phyloP scores from a whole-genome alignment of 2,888 invertebrate species.

The Conistra vaccinii region DNA sequence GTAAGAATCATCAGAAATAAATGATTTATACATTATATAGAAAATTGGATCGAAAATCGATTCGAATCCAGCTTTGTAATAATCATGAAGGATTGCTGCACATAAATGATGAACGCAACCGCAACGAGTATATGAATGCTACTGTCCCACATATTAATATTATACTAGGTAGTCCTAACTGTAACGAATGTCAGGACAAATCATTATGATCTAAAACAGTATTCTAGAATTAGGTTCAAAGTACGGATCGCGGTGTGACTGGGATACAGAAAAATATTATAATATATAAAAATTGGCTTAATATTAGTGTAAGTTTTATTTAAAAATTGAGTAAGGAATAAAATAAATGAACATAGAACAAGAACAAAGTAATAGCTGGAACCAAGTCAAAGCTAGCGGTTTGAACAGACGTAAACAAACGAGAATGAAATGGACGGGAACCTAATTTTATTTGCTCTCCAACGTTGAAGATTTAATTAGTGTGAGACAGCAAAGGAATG shows the following conservation, averaged over 20 bases:
- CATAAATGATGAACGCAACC: too few species aligned
- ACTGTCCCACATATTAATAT: background rate
- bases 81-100: background rate
- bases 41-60: too few species aligned
- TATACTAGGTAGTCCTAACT: background rate
- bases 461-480: constrained; percentile 48
- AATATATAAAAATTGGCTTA: too few species aligned
- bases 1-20: too few species aligned
- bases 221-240: background rate
- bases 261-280: background rate
- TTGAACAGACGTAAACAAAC: constrained; percentile 41
- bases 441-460: constrained; percentile 38
- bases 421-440: constrained; percentile 39
- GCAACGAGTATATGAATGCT: background rate
- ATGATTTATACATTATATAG: too few species aligned
- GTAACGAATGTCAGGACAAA: background rate
- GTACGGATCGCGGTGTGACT: background rate
- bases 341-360: constrained; percentile 17
- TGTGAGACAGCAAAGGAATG: constrained; percentile 10
- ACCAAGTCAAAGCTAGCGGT: constrained; percentile 27
- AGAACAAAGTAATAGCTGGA: background rate
- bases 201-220: background rate
- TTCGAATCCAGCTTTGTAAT: background rate
- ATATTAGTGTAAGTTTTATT: background rate
- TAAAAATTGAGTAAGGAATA: background rate